These are phyloP conservation scores for Lepidurus apus DNA, from an alignment of 1,140 invertebrate species.

Conservation along the genomic window DNA sequence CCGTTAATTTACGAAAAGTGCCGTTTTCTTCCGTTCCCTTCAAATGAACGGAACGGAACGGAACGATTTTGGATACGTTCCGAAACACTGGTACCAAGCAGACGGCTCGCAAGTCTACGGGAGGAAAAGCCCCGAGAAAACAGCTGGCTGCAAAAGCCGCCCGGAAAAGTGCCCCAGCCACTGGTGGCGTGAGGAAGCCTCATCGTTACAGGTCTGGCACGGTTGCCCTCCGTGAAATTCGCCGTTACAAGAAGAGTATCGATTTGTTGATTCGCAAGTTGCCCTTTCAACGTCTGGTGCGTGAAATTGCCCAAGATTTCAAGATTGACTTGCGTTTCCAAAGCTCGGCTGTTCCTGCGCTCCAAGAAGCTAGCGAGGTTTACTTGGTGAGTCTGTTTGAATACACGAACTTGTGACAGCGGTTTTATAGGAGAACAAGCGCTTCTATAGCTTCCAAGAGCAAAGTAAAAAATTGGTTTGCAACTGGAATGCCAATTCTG, in stretches of 20 bases:
- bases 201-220: constrained; percentile 61
- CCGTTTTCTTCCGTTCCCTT: too few relatives aligned
- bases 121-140: constrained; percentile 78
- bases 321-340: constrained; percentile 73
- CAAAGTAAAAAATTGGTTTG: too few relatives aligned
- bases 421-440: too few relatives aligned
- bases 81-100: too few relatives aligned
- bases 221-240: constrained; percentile 76
- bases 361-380: constrained; percentile 58
- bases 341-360: constrained; percentile 66
- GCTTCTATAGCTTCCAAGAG: too few relatives aligned
- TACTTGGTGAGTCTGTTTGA: constrained; percentile 77
- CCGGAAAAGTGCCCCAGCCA: constrained; percentile 74
- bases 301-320: constrained; percentile 79
- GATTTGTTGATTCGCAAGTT: constrained; percentile 61
- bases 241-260: constrained; percentile 59
- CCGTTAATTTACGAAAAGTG: too few relatives aligned
- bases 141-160: constrained; percentile 78
- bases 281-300: constrained; percentile 75
- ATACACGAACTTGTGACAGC: constrained; percentile 55
- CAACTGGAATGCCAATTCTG: too few relatives aligned
- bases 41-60: too few relatives aligned
- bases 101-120: constrained; percentile 72
- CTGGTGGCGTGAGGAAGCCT: constrained; percentile 75
- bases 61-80: too few relatives aligned